These are phyloP conservation scores for Electrona antarctica DNA, from an alignment of 2,113 vertebrate species.

Conservation along the genomic window DNA sequence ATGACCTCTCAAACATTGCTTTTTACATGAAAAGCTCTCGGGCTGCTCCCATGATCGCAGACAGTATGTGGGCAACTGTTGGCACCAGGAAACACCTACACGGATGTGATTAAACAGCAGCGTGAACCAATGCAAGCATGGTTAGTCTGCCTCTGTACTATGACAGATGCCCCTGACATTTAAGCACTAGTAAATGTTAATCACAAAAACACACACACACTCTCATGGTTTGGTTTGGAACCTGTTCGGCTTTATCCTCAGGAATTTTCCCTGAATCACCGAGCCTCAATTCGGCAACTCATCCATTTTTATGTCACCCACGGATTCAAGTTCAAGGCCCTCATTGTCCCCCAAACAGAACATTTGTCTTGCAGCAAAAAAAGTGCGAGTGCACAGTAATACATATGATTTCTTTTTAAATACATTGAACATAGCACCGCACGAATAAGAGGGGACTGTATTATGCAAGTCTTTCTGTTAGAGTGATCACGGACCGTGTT, in stretches of 20 bases:
- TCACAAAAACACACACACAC: not conserved
- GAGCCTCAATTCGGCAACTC: not conserved
- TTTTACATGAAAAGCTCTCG: too few species aligned
- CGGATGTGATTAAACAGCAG: too few species aligned
- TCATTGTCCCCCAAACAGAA: not conserved
- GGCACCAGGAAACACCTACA: too few species aligned
- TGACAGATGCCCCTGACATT: not conserved
- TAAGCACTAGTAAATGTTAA: not conserved
- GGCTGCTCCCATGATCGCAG: too few species aligned
- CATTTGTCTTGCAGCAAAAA: not conserved
- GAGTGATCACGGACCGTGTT: not conserved
- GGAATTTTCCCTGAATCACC: not conserved
- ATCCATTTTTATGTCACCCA: not conserved
- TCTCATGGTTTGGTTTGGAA: constrained; percentile 1
- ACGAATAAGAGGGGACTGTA: constrained; percentile 3
- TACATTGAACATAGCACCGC: not conserved
- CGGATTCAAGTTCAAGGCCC: not conserved
- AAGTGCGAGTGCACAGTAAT: constrained; percentile 3
- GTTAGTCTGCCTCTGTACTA: not conserved
- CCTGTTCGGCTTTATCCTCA: not conserved
- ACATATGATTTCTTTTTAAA: too few species aligned
- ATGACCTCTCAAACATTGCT: too few species aligned
- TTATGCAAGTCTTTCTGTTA: constrained; percentile 18
- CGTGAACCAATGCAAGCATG: not conserved
- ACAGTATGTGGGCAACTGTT: too few species aligned